A percentile compares a stretch with the other conserved stretches of the same genome.
Evolutionary conservation across 2,888 invertebrate genomes (phyloP).

Genomic region (Aphidius colemani): DNA sequence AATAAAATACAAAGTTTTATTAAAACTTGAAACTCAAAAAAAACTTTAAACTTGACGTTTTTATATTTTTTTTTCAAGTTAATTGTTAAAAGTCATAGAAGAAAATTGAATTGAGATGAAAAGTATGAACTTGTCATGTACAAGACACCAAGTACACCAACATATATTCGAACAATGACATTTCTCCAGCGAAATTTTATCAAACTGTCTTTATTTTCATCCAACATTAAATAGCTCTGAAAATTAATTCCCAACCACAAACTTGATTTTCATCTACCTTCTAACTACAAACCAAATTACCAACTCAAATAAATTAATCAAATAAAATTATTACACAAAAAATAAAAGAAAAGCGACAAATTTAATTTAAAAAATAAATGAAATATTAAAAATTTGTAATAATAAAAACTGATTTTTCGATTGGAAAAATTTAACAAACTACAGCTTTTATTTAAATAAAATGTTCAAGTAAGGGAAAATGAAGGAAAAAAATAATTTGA

Average conservation of each 20-base stretch:
- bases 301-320: not conserved
- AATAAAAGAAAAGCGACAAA: slow-evolving; percentile 29
- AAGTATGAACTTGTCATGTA: slow-evolving; percentile 6
- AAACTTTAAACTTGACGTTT: too few relatives aligned
- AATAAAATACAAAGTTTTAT: too few relatives aligned
- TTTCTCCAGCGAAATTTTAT: slow-evolving; percentile 2
- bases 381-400: too few relatives aligned
- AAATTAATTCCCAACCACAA: slow-evolving; percentile 7
- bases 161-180: not conserved
- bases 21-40: too few relatives aligned
- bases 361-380: too few relatives aligned
- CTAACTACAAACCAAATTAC: not conserved
- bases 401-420: too few relatives aligned
- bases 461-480: not conserved
- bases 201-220: slow-evolving; percentile 2
- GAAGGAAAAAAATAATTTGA: not conserved
- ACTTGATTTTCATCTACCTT: not conserved
- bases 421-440: too few relatives aligned
- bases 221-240: not conserved
- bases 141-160: too few relatives aligned
- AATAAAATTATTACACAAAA: slow-evolving; percentile 20
- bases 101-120: slow-evolving; percentile 7
- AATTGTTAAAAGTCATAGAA: not conserved
- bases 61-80: not conserved
- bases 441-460: too few relatives aligned